phyloP scores from a whole-genome alignment of 1,140 invertebrate species.

The Lepidostoma basale region DNA sequence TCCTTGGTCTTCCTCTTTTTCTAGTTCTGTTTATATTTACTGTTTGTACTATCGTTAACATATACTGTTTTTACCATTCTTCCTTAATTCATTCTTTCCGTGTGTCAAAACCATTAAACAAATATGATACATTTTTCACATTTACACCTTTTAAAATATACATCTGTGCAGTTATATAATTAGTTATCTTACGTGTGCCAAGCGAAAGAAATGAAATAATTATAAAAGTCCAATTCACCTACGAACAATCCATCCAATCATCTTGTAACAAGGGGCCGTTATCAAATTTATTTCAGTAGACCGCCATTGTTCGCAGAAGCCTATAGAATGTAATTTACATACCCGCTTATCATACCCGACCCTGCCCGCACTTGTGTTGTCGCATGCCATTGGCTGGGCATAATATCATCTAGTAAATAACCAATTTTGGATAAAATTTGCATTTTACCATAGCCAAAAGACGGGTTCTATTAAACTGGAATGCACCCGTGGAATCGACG shows the following conservation, averaged over 20 bases:
- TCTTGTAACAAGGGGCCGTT: slow-evolving; percentile 29
- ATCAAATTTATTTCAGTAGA: slow-evolving; percentile 40
- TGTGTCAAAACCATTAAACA: too few relatives aligned
- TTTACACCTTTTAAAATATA: neutral
- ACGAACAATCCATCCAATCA: slow-evolving; percentile 33
- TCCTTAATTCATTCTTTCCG: too few relatives aligned
- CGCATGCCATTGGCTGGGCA: neutral
- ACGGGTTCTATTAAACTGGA: neutral
- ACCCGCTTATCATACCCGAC: neutral
- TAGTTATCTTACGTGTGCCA: neutral
- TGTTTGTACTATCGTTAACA: neutral
- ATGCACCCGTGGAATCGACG: neutral
- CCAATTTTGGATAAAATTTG: neutral
- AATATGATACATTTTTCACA: neutral
- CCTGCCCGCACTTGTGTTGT: neutral
- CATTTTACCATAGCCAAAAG: neutral
- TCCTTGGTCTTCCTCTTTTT: too few relatives aligned
- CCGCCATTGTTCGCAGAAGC: neutral
- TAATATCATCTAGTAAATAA: neutral
- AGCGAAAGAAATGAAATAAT: neutral
- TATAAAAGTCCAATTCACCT: neutral
- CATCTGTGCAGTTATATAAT: neutral
- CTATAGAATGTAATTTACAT: slow-evolving; percentile 40
- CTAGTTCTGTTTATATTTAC: too few relatives aligned
- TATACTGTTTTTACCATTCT: too few relatives aligned